Conservation (phyloP, 2,888 invertebrate species). For the Ferdinandea cuprea region DNA sequence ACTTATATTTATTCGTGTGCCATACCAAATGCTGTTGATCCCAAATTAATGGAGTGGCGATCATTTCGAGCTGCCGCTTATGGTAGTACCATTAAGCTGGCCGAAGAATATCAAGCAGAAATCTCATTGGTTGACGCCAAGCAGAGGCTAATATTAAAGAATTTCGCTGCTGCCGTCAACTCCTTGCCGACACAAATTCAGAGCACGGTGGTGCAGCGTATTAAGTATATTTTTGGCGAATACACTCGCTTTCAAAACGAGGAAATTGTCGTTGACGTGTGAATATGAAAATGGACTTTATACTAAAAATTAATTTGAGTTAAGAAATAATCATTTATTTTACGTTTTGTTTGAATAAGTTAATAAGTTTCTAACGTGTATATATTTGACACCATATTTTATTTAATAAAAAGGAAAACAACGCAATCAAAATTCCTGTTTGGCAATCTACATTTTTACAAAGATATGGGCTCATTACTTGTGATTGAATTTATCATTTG, state of each 20-base stretch:
- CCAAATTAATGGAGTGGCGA: slow-evolving; percentile 38
- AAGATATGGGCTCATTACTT: no score
- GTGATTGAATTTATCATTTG: no score
- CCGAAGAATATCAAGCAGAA: slow-evolving; percentile 65
- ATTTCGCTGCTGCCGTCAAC: slow-evolving; percentile 57
- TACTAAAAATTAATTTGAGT: not conserved
- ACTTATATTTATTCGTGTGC: slow-evolving; percentile 61
- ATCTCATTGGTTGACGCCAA: slow-evolving; percentile 63
- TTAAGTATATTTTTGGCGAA: slow-evolving; percentile 36
- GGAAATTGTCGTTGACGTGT: slow-evolving; percentile 61
- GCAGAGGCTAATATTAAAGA: slow-evolving; percentile 48
- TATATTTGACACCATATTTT: no score
- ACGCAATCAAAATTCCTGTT: no score
- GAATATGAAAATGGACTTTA: not conserved
- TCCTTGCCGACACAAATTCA: slow-evolving; percentile 58
- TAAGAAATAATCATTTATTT: not conserved
- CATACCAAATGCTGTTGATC: slow-evolving; percentile 52
- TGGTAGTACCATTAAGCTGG: slow-evolving; percentile 57
- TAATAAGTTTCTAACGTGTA: no score
- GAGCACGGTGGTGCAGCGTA: slow-evolving; percentile 26
- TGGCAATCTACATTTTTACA: no score
- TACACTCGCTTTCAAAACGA: slow-evolving; percentile 38
- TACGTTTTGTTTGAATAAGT: not conserved
- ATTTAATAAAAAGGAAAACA: no score
- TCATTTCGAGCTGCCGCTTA: slow-evolving; percentile 41